These are phyloP conservation scores for Dyspetes luteomarginatus DNA, from an alignment of 2,888 invertebrate genomes.

Conservation along the genomic window DNA sequence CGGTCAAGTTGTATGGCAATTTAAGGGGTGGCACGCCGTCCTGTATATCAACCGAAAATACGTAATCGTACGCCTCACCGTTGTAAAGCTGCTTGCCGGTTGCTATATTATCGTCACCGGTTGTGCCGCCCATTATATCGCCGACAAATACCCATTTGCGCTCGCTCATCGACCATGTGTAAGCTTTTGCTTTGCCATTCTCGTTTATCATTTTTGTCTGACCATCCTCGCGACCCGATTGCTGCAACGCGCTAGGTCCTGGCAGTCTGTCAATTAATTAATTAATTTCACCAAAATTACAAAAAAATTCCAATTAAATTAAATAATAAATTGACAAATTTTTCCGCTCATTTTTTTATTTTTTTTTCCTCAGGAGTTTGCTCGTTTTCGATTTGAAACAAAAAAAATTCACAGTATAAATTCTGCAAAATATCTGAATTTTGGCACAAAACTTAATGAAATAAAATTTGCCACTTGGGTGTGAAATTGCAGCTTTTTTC, in stretches of 20 bases:
- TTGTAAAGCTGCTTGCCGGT: slow-evolving; percentile 92
- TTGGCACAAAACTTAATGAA: neutral
- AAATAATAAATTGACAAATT: neutral
- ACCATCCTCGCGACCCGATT: slow-evolving; percentile 92
- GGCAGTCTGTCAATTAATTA: slow-evolving; percentile 90
- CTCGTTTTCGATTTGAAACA: too few relatives aligned
- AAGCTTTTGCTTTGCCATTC: slow-evolving; percentile 90
- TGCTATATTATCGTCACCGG: slow-evolving; percentile 87
- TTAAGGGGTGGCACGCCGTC: slow-evolving; percentile 95
- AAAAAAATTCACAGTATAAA: too few relatives aligned
- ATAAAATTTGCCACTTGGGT: slow-evolving; percentile 3
- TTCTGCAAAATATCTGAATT: neutral
- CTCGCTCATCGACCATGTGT: slow-evolving; percentile 89
- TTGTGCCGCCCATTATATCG: slow-evolving; percentile 92
- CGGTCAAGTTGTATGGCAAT: slow-evolving; percentile 94
- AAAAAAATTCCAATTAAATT: too few relatives aligned
- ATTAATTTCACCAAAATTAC: slow-evolving; percentile 24
- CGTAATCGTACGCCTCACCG: slow-evolving; percentile 97
- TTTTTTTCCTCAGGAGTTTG: too few relatives aligned
- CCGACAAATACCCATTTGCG: slow-evolving; percentile 93
- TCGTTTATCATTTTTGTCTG: slow-evolving; percentile 93
- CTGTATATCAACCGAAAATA: slow-evolving; percentile 97
- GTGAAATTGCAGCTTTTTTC: too few relatives aligned
- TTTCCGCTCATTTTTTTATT: too few relatives aligned
- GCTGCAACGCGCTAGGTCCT: slow-evolving; percentile 90